Conservation (phyloP, 2,888 invertebrate genomes). For the Ophion ventricosus region DNA sequence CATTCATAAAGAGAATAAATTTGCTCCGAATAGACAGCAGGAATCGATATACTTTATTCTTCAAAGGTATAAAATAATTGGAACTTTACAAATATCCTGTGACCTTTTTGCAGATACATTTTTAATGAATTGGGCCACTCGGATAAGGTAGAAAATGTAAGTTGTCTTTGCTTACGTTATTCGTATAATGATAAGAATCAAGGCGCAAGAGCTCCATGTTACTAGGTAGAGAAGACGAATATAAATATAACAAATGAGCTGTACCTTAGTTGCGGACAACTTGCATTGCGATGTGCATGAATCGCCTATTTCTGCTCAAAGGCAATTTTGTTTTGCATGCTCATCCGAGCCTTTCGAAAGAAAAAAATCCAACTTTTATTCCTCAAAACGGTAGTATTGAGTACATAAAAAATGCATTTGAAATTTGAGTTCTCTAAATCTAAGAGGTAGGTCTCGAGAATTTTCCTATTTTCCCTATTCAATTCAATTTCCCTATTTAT, state of each 20-base stretch:
- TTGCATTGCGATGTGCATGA: constrained; percentile 26
- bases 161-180: constrained; percentile 77
- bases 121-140: constrained; percentile 88
- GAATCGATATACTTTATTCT: neutral
- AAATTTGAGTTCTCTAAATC: neutral
- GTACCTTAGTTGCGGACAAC: constrained; percentile 12
- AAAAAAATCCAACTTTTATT: neutral
- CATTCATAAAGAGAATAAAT: neutral
- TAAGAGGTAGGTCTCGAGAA: too few relatives aligned
- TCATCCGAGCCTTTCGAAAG: neutral
- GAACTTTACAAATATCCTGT: constrained; percentile 31
- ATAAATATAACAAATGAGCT: neutral
- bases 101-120: constrained; percentile 87
- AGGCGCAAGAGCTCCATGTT: neutral
- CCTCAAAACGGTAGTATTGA: neutral
- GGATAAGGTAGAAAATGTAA: constrained; percentile 89
- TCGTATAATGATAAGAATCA: neutral
- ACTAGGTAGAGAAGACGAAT: neutral
- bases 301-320: neutral
- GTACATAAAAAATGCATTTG: neutral
- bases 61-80: neutral
- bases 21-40: neutral
- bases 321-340: neutral
- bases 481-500: too few relatives aligned
- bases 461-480: too few relatives aligned